phyloP scores from a whole-genome alignment of 2,113 vertebrate species.

The Cariama cristata region DNA sequence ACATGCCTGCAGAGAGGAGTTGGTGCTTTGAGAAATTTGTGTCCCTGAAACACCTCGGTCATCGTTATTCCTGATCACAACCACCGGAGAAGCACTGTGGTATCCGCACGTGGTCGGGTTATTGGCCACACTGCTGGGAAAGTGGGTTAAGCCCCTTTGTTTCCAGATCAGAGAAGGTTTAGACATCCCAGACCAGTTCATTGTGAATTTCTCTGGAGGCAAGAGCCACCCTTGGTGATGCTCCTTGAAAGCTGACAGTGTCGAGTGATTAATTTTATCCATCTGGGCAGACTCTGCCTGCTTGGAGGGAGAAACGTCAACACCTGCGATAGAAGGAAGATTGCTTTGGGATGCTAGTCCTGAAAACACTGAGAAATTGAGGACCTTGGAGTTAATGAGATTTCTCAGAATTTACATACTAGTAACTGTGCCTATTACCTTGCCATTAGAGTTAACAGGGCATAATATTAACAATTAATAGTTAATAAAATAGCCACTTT shows the following conservation, averaged over 20 bases:
- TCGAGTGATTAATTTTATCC: background rate
- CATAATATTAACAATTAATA: background rate
- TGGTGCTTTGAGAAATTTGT: background rate
- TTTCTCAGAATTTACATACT: constrained; percentile 41
- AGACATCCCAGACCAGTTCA: background rate
- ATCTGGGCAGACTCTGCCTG: background rate
- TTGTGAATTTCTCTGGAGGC: background rate
- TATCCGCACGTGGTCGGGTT: fast-evolving
- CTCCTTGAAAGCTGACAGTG: background rate
- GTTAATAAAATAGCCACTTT: background rate
- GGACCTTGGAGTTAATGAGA: background rate
- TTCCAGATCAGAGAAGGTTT: background rate
- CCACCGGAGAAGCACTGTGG: fast-evolving
- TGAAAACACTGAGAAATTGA: background rate
- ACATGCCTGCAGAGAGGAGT: fast-evolving
- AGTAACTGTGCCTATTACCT: background rate
- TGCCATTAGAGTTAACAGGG: background rate
- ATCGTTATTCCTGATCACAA: background rate
- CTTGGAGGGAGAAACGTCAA: background rate
- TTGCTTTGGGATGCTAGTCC: background rate
- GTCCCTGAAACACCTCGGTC: fast-evolving
- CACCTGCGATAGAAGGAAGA: background rate
- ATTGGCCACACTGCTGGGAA: background rate
- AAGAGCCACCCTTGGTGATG: fast-evolving
- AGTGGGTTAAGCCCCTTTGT: background rate